Base-by-base conservation (phyloP, 2,888 invertebrate species). In the Meiosimyza decipiens region DNA sequence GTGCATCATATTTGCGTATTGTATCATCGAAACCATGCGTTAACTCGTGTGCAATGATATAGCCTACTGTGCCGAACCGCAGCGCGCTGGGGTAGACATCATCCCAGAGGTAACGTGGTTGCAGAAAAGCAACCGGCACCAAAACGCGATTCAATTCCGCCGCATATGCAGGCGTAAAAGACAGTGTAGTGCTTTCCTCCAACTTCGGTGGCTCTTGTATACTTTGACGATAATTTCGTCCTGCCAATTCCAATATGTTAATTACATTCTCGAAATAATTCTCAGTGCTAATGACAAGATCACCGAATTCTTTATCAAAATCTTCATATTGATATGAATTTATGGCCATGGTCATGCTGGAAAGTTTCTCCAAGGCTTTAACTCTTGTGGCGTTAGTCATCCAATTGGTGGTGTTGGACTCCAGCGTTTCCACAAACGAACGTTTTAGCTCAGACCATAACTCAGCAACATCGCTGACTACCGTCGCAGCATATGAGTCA, bases 21-120 rank as follows among this genome's bases (percentile, higher is more conserved):
- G 76, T 74, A 18, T 82, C 82, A 71, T 85, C 86, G 49, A 85
- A 85, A 11, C 81, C 86, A 63, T 86, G 84, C 0, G 81, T 79
- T 71, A 86, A 78, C 73, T 85, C 84, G 51, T 84, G 86, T 13
- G 82, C 84, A 5, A 85, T 77, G 1, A 81, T 71, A n/a, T 77
- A 85, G 7, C 85, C 85, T 1, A 86, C 74, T 0, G 85, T 81
- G 40, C 79, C 81, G 55, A 80, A 86, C 49, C 82, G 84, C 2
- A 85, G 75, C 0, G 85, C 82, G 40, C 74, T 73, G 0, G 85
- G 84, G 60, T 84, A 85, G 6, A 76, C 71, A 22, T 82, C 78
- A 72, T 86, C 83, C 79, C 83, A 86, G 40, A 84, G 77, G 55
- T 80, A 82, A 15, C 81, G 84, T 7, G 84, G 84, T 65, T 86